These are phyloP conservation scores for Silurus aristotelis DNA, from an alignment of 2,797 vertebrate genomes.

Conservation along the genomic window DNA sequence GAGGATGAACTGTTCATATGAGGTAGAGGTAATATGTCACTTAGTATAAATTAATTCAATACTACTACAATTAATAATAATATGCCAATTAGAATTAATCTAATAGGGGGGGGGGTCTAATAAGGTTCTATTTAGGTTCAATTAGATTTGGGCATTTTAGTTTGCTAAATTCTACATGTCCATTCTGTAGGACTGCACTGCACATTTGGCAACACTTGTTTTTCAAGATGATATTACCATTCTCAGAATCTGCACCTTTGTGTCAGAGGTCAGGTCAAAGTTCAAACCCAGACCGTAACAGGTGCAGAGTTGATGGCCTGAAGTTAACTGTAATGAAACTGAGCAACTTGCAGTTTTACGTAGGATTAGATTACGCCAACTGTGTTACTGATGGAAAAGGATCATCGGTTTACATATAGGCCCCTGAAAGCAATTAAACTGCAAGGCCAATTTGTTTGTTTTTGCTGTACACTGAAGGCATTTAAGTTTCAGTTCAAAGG, in stretches of 20 bases:
- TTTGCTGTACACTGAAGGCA: background rate
- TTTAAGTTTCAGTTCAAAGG: background rate
- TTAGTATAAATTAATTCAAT: no score
- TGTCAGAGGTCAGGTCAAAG: conserved; percentile 47
- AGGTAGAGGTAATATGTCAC: background rate
- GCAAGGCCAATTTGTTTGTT: background rate
- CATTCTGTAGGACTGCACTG: conserved; percentile 25
- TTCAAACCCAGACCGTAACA: conserved; percentile 60
- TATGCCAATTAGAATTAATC: no score
- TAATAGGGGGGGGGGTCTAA: no score
- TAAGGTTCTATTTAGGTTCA: background rate
- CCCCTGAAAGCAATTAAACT: background rate
- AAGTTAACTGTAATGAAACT: conserved; percentile 46
- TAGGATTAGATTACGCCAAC: conserved; percentile 22
- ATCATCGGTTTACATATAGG: background rate
- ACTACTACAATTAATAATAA: no score
- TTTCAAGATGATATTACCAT: conserved; percentile 52
- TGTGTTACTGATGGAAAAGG: conserved; percentile 9
- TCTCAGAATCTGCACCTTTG: conserved; percentile 33
- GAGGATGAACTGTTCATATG: background rate
- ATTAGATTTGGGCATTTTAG: background rate
- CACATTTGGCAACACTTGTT: conserved; percentile 47
- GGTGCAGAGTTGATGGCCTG: conserved; percentile 69
- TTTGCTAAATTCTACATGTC: background rate
- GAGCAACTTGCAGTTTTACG: conserved; percentile 20